Base-by-base conservation (phyloP, 2,797 vertebrate genomes). In the Pangasius sanitwongsei region DNA sequence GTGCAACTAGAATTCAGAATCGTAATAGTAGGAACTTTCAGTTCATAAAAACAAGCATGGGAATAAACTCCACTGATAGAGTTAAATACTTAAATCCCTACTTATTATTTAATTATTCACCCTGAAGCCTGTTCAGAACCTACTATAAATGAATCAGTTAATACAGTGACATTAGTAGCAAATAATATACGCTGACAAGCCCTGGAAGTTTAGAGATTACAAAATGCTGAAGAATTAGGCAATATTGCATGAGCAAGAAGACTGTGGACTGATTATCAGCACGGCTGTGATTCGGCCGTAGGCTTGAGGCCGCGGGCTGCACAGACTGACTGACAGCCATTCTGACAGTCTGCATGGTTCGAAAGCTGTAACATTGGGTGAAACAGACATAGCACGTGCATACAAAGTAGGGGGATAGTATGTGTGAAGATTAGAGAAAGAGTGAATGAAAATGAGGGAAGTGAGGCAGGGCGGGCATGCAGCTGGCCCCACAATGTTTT, bases 401-500 rank as follows among this genome's bases (percentile, higher is more conserved):
- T 63, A 28, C 82, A 59, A 69, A 81, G 55, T 34, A 65, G 61
- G 67, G 48, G 31, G 48, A 84, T 8, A 48, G 48, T 53, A 28
- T 41, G 48, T 83, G 72, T 37, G 28, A 85, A 12, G 83, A 50
- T 37, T 61, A 87, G 50, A 57, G 34, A 55, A 65, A 74, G 48
- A 50, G 50, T 74, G 74, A 80, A 59, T 53, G 37, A 87, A 70
- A 78, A 23, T 61, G 34, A 11, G 31, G 16, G 78, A 78, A 83
- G 74, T 18, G 75, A 75, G 83, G 50, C 28, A 83, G 53, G 48
- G 50, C 75, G 70, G 85, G 37, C 61, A 82, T 89, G 86, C 86
- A 87, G 88, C 88, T 86, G 88, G 80, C 65, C 48, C 55, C 67
- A 75, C 59, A 65, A 87, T 83, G 80, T 59, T 70, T 67, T 65